Evolutionary conservation across 2,888 invertebrate species (phyloP).

Genomic region (Epistrophe grossulariae): DNA sequence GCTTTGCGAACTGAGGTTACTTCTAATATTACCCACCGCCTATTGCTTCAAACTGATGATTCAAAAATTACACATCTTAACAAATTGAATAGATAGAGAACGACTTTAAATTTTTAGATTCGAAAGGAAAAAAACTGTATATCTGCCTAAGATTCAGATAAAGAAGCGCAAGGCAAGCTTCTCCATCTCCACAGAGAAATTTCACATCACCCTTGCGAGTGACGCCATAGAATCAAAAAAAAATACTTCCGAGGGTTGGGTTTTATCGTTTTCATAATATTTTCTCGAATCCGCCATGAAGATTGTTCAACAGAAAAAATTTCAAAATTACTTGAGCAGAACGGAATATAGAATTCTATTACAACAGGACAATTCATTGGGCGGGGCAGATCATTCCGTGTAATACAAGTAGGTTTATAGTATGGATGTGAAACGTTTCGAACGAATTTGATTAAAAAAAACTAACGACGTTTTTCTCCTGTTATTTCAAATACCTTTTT

Average conservation of each 20-base stretch:
- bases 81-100: constrained; percentile 23
- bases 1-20: constrained; percentile 36
- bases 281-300: constrained; percentile 47
- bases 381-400: background rate
- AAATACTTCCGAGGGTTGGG: constrained; percentile 61
- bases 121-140: constrained; percentile 22
- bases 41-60: constrained; percentile 37
- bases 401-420: background rate
- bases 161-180: constrained; percentile 71
- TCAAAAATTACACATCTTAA: constrained; percentile 54
- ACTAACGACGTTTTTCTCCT: constrained; percentile 32
- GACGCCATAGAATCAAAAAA: constrained; percentile 21
- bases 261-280: constrained; percentile 70
- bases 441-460: constrained; percentile 53
- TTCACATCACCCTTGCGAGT: background rate
- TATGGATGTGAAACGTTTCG: constrained; percentile 41
- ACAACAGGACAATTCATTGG: constrained; percentile 21
- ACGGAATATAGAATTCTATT: constrained; percentile 53
- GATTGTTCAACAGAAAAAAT: constrained; percentile 26
- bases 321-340: constrained; percentile 60
- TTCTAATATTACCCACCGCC: constrained; percentile 9
- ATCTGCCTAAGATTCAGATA: constrained; percentile 56
- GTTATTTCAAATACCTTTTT: background rate
- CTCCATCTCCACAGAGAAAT: constrained; percentile 9
- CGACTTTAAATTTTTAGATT: constrained; percentile 25